These are phyloP conservation scores for human (Homo sapiens) DNA, from an alignment of 2,113 vertebrate species.

Conservation along the genomic window DNA sequence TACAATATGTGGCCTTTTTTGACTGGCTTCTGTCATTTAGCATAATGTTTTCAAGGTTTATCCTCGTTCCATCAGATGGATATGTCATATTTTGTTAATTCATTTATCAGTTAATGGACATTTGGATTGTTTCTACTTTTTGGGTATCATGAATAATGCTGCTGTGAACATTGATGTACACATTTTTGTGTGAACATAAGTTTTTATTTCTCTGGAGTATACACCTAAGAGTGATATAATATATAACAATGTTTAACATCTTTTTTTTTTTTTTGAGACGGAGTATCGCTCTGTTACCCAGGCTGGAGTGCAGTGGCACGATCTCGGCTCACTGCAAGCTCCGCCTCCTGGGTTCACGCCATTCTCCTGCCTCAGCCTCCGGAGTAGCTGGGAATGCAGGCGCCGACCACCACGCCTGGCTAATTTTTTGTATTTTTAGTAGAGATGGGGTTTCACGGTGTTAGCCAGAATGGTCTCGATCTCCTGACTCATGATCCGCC, in stretches of 20 bases:
- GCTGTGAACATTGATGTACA: not conserved
- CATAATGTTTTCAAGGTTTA: not conserved
- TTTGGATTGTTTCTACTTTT: not conserved
- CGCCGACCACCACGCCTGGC: too few species aligned
- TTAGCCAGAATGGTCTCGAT: too few species aligned
- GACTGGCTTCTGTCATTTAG: conserved; percentile 1
- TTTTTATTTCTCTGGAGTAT: conserved; percentile 6
- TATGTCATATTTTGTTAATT: conserved; percentile 18
- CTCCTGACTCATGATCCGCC: too few species aligned
- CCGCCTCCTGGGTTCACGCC: too few species aligned
- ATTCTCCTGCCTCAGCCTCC: too few species aligned
- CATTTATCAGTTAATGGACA: not conserved
- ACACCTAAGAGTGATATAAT: not conserved
- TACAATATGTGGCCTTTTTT: conserved; percentile 16
- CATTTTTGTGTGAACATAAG: not conserved
- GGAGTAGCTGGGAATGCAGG: too few species aligned
- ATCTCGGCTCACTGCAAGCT: too few species aligned
- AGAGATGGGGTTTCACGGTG: too few species aligned
- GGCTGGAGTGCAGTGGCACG: too few species aligned
- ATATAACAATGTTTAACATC: not conserved
- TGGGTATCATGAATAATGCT: not conserved
- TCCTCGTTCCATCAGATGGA: not conserved
- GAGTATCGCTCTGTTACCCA: too few species aligned
- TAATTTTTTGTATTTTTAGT: too few species aligned
- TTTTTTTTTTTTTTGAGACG: not conserved